These are phyloP conservation scores for Petrocephalus schoutedeni DNA, from an alignment of 2,797 vertebrate genomes.

Conservation along the genomic window DNA sequence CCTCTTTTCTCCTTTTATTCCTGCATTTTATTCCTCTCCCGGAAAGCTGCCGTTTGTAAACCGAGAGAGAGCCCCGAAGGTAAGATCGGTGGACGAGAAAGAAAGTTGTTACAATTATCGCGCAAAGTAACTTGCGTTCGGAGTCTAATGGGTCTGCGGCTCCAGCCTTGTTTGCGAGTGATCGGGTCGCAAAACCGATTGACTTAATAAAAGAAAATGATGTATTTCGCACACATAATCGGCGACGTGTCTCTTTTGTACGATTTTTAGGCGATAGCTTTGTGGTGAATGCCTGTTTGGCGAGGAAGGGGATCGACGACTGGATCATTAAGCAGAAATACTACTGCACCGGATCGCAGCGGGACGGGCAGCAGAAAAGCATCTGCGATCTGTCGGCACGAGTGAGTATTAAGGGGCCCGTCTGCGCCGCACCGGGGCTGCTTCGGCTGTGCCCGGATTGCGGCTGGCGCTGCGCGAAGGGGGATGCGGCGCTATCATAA, in stretches of 20 bases:
- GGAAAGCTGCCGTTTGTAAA: slow-evolving; percentile 91
- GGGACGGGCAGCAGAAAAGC: slow-evolving; percentile 72
- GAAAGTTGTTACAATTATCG: not conserved
- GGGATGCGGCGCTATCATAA: not conserved
- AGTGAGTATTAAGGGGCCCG: slow-evolving; percentile 63
- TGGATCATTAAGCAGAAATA: slow-evolving; percentile 94
- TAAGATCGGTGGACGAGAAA: slow-evolving; percentile 56
- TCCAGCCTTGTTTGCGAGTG: not conserved
- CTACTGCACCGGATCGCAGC: slow-evolving; percentile 64
- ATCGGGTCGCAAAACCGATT: not conserved
- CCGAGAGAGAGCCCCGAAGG: slow-evolving; percentile 97
- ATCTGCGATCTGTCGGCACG: slow-evolving; percentile 69
- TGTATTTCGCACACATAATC: not conserved
- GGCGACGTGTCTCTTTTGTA: not conserved
- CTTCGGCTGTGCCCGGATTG: not conserved
- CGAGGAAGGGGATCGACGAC: slow-evolving; percentile 89
- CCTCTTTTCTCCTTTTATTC: slow-evolving; percentile 53
- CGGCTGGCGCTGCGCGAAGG: not conserved
- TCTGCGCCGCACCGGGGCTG: not conserved
- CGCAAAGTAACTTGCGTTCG: not conserved
- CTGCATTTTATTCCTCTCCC: slow-evolving; percentile 35
- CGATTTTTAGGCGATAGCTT: slow-evolving; percentile 84
- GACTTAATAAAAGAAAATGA: not conserved
- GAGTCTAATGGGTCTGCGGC: not conserved
- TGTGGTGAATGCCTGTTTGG: slow-evolving; percentile 92